A percentile compares a stretch with the other conserved stretches of the same genome.
These are phyloP conservation scores for Diadema setosum DNA, from an alignment of 35 echinoderm and acorn worm genomes.

Conservation along the genomic window DNA sequence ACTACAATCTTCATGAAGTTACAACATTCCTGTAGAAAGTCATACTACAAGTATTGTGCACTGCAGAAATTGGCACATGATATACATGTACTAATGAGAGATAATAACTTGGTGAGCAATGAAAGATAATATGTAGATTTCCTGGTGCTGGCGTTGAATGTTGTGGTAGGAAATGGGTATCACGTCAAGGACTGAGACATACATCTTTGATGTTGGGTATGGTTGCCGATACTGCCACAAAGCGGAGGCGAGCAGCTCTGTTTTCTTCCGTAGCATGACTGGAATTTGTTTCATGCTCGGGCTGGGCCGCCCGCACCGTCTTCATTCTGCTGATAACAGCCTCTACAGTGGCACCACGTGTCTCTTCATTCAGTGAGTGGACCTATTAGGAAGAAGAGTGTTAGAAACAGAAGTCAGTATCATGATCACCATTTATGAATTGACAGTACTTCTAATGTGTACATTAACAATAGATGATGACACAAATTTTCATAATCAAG, in stretches of 20 bases:
- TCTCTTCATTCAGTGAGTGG: slow-evolving; percentile 77
- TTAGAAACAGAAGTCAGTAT: no score
- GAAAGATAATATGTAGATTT: not conserved
- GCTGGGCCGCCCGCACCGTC: slow-evolving; percentile 47
- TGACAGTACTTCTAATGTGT: no score
- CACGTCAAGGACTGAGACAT: not conserved
- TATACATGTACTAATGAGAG: not conserved
- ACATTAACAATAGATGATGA: no score
- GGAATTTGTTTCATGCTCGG: not conserved
- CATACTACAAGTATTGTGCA: not conserved
- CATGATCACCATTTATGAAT: no score
- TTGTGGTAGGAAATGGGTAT: not conserved
- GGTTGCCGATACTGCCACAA: slow-evolving; percentile 72
- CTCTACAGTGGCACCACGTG: slow-evolving; percentile 60
- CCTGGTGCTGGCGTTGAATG: not conserved
- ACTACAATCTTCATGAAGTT: not conserved
- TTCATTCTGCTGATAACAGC: slow-evolving; percentile 85
- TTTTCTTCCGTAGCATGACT: not conserved
- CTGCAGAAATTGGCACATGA: not conserved
- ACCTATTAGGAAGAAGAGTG: slow-evolving; percentile 28
- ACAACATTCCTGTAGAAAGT: not conserved
- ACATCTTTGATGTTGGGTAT: slow-evolving; percentile 87
- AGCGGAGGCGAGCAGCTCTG: slow-evolving; percentile 14
- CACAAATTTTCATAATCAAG: no score
- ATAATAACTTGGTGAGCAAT: not conserved